Percentiles rank a stretch among this genome's conserved stretches.
These are phyloP conservation scores for Alaudala cheleensis DNA, from an alignment of 2,113 vertebrate species.

Conservation along the genomic window DNA sequence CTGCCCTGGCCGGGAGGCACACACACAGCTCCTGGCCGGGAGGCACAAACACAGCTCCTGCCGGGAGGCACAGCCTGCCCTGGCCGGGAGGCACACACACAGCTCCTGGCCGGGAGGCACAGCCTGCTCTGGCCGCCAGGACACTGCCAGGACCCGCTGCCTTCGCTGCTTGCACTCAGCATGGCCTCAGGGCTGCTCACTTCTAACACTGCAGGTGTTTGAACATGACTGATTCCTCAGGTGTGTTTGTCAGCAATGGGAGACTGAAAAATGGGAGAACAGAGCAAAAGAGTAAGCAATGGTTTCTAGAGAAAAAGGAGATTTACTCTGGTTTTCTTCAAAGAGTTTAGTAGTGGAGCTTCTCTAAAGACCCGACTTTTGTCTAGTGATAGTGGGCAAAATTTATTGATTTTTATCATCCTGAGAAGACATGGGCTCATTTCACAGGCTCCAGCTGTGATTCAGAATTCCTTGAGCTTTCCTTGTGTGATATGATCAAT, in stretches of 20 bases:
- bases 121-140: background rate
- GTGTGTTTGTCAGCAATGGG: background rate
- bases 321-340: background rate
- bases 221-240: background rate
- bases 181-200: background rate
- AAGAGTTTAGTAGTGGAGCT: background rate
- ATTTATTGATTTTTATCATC: background rate
- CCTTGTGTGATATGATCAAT: background rate
- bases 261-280: background rate
- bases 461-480: background rate
- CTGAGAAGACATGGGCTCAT: background rate
- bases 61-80: too few relatives aligned
- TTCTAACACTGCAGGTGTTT: background rate
- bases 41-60: too few relatives aligned
- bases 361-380: background rate
- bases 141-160: background rate
- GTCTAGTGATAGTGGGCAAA: background rate
- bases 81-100: background rate
- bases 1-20: too few relatives aligned
- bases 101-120: rapidly evolving
- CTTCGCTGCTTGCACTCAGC: background rate
- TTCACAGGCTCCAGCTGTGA: background rate
- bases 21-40: too few relatives aligned
- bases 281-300: background rate
- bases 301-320: background rate